phyloP scores from a whole-genome alignment of 1,140 invertebrate species.

The Penaeus indicus region DNA sequence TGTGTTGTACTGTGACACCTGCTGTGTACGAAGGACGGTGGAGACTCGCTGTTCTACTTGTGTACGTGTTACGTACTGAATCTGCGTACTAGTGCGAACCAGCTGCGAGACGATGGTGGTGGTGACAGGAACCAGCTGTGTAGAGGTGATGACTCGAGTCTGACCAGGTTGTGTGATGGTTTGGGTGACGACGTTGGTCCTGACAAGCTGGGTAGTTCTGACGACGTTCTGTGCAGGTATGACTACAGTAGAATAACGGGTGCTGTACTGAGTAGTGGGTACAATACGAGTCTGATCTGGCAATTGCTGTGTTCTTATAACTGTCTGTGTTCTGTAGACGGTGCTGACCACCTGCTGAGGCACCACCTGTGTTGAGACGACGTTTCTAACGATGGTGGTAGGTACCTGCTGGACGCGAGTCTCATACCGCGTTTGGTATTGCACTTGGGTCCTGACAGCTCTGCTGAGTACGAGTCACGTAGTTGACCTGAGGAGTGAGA shows the following conservation, averaged over 20 bases:
- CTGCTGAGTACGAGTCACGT: slow-evolving; percentile 51
- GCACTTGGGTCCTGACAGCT: slow-evolving; percentile 44
- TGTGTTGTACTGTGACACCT: too few species aligned
- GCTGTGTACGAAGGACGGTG: too few species aligned
- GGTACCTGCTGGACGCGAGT: slow-evolving; percentile 56
- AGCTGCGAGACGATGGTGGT: too few species aligned
- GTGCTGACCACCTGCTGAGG: slow-evolving; percentile 54
- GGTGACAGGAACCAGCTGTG: too few species aligned
- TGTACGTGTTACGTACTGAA: too few species aligned
- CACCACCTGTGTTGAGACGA: slow-evolving; percentile 58
- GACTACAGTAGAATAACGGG: slow-evolving; percentile 47
- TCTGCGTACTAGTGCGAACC: too few species aligned
- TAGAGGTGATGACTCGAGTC: too few species aligned
- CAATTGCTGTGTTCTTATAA: slow-evolving; percentile 52
- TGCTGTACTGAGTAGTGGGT: slow-evolving; percentile 55
- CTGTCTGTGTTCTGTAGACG: slow-evolving; percentile 50
- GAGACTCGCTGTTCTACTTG: too few species aligned
- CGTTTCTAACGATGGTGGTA: slow-evolving; percentile 36
- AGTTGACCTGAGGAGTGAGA: slow-evolving; percentile 45
- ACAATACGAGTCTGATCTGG: slow-evolving; percentile 50
- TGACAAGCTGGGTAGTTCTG: slow-evolving; percentile 17
- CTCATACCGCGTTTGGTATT: slow-evolving; percentile 38
- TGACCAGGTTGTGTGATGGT: too few species aligned
- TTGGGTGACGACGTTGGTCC: slow-evolving; percentile 16
- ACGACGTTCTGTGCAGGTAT: slow-evolving; percentile 41